Conservation (phyloP, 2,113 vertebrate species). For the Xenus cinereus region DNA sequence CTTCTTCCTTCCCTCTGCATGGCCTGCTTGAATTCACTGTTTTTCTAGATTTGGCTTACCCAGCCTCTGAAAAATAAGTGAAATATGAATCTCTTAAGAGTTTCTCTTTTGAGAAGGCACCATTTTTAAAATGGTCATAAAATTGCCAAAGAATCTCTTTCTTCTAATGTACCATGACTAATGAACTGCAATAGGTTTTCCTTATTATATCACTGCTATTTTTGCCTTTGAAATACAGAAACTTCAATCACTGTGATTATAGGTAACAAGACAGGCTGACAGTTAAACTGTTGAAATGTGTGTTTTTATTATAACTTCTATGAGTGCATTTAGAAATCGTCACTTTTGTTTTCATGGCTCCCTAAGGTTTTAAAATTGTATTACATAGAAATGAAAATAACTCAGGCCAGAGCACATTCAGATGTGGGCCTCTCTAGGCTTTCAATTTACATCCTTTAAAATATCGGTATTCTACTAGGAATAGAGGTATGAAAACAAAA, state of each 20-base stretch:
- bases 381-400: slow-evolving; percentile 21
- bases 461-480: neutral
- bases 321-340: slow-evolving; percentile 42
- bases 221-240: slow-evolving; percentile 60
- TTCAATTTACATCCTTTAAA: neutral
- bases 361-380: slow-evolving; percentile 39
- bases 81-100: neutral
- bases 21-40: neutral
- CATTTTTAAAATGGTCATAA: neutral
- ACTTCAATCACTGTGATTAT: slow-evolving; percentile 62
- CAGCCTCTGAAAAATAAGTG: neutral
- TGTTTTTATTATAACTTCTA: slow-evolving; percentile 50
- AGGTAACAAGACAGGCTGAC: slow-evolving; percentile 64
- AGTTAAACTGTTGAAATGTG: slow-evolving; percentile 44
- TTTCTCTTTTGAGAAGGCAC: neutral
- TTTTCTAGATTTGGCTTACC: neutral
- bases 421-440: neutral
- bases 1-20: neutral
- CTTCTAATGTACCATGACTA: slow-evolving; percentile 44
- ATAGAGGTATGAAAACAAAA: neutral
- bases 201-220: slow-evolving; percentile 38
- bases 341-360: slow-evolving; percentile 41
- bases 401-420: neutral
- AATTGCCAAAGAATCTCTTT: neutral
- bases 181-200: slow-evolving; percentile 29